Conservation (phyloP, 2,888 invertebrate species). For the Colostygia pectinataria region DNA sequence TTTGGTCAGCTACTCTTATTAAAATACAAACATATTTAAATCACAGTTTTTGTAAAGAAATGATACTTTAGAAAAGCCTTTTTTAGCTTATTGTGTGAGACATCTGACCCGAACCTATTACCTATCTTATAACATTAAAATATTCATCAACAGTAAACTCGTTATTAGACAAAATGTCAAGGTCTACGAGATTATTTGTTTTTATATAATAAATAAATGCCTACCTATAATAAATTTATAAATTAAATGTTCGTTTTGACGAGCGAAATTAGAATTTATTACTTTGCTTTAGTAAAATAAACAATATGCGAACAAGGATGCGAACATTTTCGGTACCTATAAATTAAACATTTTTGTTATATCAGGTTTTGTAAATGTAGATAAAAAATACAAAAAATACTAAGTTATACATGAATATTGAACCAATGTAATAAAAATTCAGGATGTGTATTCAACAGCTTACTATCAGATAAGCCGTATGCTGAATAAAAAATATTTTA, state of each 20-base stretch:
- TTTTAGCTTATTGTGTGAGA: conserved; percentile 11
- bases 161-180: conserved; percentile 35
- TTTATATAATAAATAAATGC: conserved; percentile 7
- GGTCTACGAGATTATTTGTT: conserved; percentile 18
- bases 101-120: conserved; percentile 32
- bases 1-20: no score
- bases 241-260: conserved; percentile 13
- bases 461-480: no score
- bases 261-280: conserved; percentile 26
- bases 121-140: conserved; percentile 27
- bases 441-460: no score
- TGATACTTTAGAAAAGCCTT: neutral
- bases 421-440: no score
- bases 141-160: conserved; percentile 25
- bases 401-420: neutral
- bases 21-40: no score
- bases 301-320: conserved; percentile 12
- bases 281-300: conserved; percentile 12
- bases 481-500: no score
- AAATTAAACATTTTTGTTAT: neutral
- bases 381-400: neutral
- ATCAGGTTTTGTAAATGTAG: neutral
- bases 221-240: conserved; percentile 8
- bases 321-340: neutral
- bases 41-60: no score